Evolutionary conservation across 1,140 invertebrate species (phyloP).

Genomic region (Anastrepha ludens): DNA sequence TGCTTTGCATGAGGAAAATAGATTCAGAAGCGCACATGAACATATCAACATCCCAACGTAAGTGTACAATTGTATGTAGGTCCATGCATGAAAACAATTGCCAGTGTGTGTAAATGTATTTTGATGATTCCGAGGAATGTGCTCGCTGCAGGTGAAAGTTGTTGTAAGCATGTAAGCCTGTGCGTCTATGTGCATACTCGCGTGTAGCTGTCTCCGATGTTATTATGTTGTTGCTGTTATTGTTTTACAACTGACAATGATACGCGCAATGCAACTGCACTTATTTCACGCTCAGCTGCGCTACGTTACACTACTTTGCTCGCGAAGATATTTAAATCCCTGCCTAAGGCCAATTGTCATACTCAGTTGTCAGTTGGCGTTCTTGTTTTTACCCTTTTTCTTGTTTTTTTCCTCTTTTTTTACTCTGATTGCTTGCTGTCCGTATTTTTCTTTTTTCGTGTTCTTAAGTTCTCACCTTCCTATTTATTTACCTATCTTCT

Average conservation of each 20-base stretch:
- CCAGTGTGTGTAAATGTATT: background rate
- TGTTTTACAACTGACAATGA: background rate
- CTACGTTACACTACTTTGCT: conserved; percentile 14
- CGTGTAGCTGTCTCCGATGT: background rate
- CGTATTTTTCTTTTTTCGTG: background rate
- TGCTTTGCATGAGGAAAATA: no score
- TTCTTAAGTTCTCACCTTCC: background rate
- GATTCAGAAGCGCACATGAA: no score
- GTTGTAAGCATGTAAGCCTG: background rate
- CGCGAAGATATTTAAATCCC: conserved; percentile 33
- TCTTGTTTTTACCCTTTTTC: background rate
- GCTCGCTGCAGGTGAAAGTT: background rate
- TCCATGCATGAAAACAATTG: no score
- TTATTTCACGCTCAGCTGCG: conserved; percentile 18
- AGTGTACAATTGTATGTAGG: no score
- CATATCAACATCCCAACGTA: no score
- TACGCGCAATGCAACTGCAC: conserved; percentile 25
- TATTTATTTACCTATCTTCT: background rate
- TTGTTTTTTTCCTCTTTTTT: background rate
- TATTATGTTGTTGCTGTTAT: background rate
- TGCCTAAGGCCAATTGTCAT: conserved; percentile 45
- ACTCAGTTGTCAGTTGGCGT: conserved; percentile 3
- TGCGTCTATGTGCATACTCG: background rate
- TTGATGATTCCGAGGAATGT: background rate
- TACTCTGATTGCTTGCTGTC: background rate